Percentiles rank a stretch among this genome's conserved stretches.
phyloP scores from a whole-genome alignment of 2,797 vertebrate genomes.

The Sternarchorhynchus goeldii region DNA sequence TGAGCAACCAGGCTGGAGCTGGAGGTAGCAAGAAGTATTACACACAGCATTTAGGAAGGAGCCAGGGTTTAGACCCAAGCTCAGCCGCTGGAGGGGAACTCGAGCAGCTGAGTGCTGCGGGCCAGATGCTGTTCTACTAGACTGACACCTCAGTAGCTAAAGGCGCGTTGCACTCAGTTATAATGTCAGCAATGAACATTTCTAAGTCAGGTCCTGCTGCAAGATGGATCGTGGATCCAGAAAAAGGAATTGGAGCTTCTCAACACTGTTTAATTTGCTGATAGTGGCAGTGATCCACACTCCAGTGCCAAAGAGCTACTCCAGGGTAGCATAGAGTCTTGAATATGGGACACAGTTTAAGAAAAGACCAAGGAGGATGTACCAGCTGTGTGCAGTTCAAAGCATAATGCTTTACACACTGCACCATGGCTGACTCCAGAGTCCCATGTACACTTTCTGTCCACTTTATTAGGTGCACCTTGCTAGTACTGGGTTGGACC shows the following conservation, averaged over 20 bases:
- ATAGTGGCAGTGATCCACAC: too few relatives aligned
- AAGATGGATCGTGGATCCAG: background rate
- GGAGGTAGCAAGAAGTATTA: conserved; percentile 37
- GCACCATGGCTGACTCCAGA: background rate
- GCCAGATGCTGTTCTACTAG: background rate
- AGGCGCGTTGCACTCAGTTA: background rate
- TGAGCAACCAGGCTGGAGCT: conserved; percentile 34
- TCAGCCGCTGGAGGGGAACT: conserved; percentile 32
- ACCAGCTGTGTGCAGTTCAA: conserved; percentile 20
- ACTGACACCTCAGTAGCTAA: conserved; percentile 11
- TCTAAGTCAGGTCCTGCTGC: background rate
- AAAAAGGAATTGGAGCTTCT: background rate
- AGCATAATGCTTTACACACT: background rate
- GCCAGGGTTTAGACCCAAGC: conserved; percentile 23
- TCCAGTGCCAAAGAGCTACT: background rate
- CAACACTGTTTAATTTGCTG: background rate
- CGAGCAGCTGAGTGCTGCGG: conserved; percentile 10
- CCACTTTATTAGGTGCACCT: too few relatives aligned
- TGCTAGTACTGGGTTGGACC: too few relatives aligned
- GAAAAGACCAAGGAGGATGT: conserved; percentile 23
- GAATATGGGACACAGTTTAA: conserved; percentile 1
- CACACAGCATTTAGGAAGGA: conserved; percentile 33
- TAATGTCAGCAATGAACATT: conserved; percentile 8
- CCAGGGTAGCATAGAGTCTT: background rate
- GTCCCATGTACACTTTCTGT: background rate